These are phyloP conservation scores for Lepidurus arcticus DNA, from an alignment of 1,140 invertebrate genomes.

Conservation along the genomic window DNA sequence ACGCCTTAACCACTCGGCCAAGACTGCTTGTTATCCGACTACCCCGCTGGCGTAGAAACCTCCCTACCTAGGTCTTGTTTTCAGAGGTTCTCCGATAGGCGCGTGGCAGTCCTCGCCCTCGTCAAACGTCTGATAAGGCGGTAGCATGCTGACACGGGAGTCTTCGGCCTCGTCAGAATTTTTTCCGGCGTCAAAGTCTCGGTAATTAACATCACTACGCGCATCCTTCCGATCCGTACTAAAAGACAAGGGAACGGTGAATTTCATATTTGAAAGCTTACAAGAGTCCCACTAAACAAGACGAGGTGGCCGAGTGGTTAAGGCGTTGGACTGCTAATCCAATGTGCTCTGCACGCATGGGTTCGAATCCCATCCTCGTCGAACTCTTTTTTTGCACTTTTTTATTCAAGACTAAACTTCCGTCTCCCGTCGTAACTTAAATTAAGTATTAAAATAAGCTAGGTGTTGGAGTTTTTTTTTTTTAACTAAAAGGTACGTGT, in stretches of 20 bases:
- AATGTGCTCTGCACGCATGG: slow-evolving; percentile 50
- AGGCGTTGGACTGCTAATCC: slow-evolving; percentile 52
- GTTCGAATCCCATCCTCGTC: slow-evolving; percentile 51
- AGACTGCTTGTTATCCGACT: slow-evolving; percentile 41
- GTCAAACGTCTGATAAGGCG: background rate
- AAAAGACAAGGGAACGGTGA: too few species aligned
- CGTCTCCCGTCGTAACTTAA: too few species aligned
- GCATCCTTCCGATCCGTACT: too few species aligned
- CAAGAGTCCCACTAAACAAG: slow-evolving; percentile 29
- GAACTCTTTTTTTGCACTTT: slow-evolving; percentile 37
- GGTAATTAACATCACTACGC: background rate
- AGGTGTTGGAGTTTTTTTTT: too few species aligned
- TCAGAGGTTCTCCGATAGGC: background rate
- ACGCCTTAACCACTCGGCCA: slow-evolving; percentile 64
- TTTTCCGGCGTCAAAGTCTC: background rate
- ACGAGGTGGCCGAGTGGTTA: slow-evolving; percentile 52
- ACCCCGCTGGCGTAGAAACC: background rate
- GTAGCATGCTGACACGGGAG: background rate
- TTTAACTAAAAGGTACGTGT: background rate
- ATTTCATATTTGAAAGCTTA: background rate
- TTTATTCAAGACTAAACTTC: background rate
- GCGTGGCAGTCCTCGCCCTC: background rate
- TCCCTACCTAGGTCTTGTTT: background rate
- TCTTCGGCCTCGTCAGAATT: background rate
- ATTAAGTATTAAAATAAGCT: too few species aligned